Percentiles rank a stretch among this genome's conserved stretches.
Evolutionary conservation across 2,888 invertebrate genomes (phyloP).

Genomic region (Punctoribates punctum): DNA sequence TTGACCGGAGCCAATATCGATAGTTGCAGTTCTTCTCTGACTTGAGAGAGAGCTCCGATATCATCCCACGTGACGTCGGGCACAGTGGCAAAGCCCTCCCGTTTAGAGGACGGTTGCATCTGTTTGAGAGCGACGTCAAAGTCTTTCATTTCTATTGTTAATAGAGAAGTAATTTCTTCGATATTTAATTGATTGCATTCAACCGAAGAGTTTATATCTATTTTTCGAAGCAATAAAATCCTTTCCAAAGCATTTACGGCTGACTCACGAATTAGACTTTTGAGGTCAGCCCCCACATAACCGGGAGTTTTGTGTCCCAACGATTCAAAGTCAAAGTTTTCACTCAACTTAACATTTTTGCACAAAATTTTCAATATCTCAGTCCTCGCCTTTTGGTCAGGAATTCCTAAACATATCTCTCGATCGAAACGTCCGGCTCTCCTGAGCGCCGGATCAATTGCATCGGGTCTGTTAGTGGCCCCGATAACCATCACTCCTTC

Average conservation of each 20-base stretch:
- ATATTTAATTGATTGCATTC: not conserved
- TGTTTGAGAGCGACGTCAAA: slow-evolving; percentile 66
- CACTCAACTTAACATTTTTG: slow-evolving; percentile 64
- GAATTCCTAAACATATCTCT: slow-evolving; percentile 90
- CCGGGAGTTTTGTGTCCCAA: slow-evolving; percentile 87
- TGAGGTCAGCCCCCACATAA: slow-evolving; percentile 90
- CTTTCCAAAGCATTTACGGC: slow-evolving; percentile 80
- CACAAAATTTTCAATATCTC: slow-evolving; percentile 74
- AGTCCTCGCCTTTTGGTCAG: slow-evolving; percentile 62
- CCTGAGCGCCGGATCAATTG: slow-evolving; percentile 84
- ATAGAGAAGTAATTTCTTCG: not conserved
- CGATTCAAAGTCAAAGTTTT: slow-evolving; percentile 66
- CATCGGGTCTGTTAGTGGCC: slow-evolving; percentile 90
- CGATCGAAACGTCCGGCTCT: slow-evolving; percentile 88
- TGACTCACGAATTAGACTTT: slow-evolving; percentile 79
- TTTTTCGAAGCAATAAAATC: slow-evolving; percentile 47
- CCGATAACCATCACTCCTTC: slow-evolving; percentile 74
- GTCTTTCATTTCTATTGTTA: slow-evolving; percentile 35
- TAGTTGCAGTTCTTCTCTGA: slow-evolving; percentile 82
- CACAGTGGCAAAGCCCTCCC: slow-evolving; percentile 96
- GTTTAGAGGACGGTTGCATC: slow-evolving; percentile 86
- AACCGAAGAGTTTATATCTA: slow-evolving; percentile 8
- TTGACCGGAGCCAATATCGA: slow-evolving; percentile 89
- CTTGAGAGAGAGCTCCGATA: slow-evolving; percentile 81
- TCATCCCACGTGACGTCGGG: slow-evolving; percentile 97